Conservation (phyloP, 92 coral and sea anemone species). For the Chrysogorgia sp. region DNA sequence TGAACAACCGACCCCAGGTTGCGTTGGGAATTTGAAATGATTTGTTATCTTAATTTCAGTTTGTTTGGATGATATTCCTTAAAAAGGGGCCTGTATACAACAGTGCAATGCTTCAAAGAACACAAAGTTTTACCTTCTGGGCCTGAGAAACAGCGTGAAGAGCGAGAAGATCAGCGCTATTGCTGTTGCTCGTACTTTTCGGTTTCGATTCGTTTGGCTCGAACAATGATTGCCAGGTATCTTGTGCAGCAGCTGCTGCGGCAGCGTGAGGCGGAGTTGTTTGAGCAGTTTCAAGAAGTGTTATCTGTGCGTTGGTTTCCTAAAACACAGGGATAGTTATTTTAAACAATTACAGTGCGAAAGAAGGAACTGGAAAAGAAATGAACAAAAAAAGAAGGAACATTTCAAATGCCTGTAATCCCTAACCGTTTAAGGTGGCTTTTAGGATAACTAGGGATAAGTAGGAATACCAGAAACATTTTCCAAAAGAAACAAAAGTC, state of each 20-base stretch:
- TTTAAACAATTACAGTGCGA: not conserved
- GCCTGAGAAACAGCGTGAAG: slow-evolving; percentile 22
- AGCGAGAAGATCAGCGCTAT: slow-evolving; percentile 5
- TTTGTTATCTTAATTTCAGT: no score
- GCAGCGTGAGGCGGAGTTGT: not conserved
- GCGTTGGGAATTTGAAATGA: no score
- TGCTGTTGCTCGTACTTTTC: not conserved
- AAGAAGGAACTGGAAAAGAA: not conserved
- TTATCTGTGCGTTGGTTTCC: not conserved
- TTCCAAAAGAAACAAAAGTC: no score
- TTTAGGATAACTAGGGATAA: no score
- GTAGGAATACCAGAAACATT: no score
- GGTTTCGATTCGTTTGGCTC: not conserved
- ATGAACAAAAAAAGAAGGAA: slow-evolving; percentile 12
- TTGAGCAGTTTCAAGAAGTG: not conserved
- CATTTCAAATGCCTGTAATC: no score
- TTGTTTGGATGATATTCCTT: no score
- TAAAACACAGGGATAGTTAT: not conserved
- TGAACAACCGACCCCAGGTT: no score
- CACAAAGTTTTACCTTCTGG: slow-evolving; percentile 4
- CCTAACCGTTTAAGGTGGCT: no score
- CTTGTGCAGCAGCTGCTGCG: not conserved
- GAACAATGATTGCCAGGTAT: slow-evolving; percentile 10
- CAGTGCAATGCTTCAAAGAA: not conserved
- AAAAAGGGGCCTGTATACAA: no score